A percentile compares a stretch with the other conserved stretches of the same genome.
Conservation (phyloP, 2,888 invertebrate species). For the Bembecia ichneumoniformis region DNA sequence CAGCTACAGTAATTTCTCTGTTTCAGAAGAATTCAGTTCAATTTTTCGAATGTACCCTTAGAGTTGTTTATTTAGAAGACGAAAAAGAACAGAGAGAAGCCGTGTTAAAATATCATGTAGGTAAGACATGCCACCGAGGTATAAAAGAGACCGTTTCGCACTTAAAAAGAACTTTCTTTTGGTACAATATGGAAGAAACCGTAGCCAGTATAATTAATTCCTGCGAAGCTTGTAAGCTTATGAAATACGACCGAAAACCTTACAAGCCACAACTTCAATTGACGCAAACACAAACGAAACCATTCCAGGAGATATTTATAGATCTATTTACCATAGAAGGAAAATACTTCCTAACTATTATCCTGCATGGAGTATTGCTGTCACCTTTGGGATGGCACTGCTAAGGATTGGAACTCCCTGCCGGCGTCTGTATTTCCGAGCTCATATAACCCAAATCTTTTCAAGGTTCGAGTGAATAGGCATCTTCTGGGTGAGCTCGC, state of each 20-base stretch:
- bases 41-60: conserved; percentile 11
- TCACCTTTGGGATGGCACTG: no score
- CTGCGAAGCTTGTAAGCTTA: conserved; percentile 3
- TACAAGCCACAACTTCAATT: background rate
- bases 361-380: no score
- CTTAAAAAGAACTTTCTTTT: conserved; percentile 5
- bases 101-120: conserved; percentile 6
- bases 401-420: no score
- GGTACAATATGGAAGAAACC: conserved; percentile 9
- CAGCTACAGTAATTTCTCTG: conserved; percentile 2
- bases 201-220: conserved; percentile 12
- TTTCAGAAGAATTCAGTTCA: conserved; percentile 7
- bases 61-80: conserved; percentile 4
- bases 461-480: no score
- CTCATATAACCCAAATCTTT: no score
- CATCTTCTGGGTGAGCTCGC: no score
- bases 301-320: background rate
- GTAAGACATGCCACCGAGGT: conserved; percentile 13
- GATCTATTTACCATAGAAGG: conserved; percentile 3
- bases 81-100: conserved; percentile 8
- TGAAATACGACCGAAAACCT: background rate
- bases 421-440: no score
- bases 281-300: background rate
- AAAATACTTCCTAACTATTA: no score
- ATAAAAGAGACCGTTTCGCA: conserved; percentile 12